A percentile compares a stretch with the other conserved stretches of the same genome.
Conservation (phyloP, 2,113 vertebrate species). For the Protobothrops flavoviridis region DNA sequence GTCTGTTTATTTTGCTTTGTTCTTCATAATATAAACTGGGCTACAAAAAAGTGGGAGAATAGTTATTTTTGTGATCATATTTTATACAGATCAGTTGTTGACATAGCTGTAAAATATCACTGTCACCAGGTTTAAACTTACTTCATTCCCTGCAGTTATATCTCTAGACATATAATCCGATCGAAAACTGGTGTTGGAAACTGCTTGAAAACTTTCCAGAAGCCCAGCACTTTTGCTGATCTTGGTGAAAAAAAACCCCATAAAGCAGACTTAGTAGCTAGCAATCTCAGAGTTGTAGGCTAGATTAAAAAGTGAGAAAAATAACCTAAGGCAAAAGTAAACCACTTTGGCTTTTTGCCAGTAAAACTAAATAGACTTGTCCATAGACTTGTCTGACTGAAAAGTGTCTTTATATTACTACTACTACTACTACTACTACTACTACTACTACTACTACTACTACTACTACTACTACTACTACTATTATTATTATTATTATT, state of each 20-base stretch:
- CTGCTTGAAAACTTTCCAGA: neutral
- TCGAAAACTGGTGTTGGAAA: neutral
- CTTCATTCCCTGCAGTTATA: neutral
- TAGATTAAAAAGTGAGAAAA: neutral
- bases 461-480: neutral
- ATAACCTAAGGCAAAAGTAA: neutral
- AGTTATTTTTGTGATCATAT: neutral
- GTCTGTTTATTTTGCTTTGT: neutral
- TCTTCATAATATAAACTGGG: neutral
- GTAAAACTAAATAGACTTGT: neutral
- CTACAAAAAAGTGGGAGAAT: neutral
- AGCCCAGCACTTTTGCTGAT: neutral
- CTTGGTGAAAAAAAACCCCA: too few species aligned
- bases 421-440: too few species aligned
- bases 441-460: too few species aligned
- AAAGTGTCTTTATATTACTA: neutral
- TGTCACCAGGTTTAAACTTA: neutral
- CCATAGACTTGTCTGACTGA: neutral
- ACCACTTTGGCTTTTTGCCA: neutral
- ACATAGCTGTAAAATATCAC: neutral
- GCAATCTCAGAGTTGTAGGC: neutral
- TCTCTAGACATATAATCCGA: neutral
- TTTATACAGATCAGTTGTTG: neutral
- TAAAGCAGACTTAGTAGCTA: neutral
- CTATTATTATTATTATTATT: neutral